Evolutionary conservation across 2,888 invertebrate genomes (phyloP), one percentile per base, ranked within the genome.

Genomic region (Drosophila macrospina): DNA sequence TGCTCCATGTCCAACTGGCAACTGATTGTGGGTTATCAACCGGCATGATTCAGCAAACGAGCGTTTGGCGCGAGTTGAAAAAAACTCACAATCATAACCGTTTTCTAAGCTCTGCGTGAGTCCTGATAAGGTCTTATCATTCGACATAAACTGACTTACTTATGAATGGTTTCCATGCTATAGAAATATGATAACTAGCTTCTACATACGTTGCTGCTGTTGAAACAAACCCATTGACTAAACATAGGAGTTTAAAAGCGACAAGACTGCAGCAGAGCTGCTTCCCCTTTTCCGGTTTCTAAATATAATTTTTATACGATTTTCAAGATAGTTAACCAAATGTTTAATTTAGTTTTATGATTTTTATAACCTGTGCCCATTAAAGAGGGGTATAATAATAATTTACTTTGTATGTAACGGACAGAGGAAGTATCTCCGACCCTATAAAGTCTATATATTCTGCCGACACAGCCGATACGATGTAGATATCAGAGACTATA

Each of bases 81-180:
- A 13, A 32, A 11, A 10, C 10, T 11, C 39, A 20, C 3, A 3
- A 20, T 3, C 39, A 8, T 15, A 5, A 34, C 20, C 30, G 11
- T 15, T 16, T 39, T 34, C 13, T 50, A 41, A 55, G 36, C 39
- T 39, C 4, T 51, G 69, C 26, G 10, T 48, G 34, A 54, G 34
- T 34, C 37, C 8, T 51, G 69, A 69, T 72, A 71, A 20, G 36
- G 20, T n/a, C 28, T 57, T 70, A 60, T 70, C 62, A 13, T 24
- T 36, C 6, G 24, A 15, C 16, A 36, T 34, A 32, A 10, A 37
- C 8, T 39, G 13, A 26, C 37, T 52, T 20, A n/a, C n/a, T 28
- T 56, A 7, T 37, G 11, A 28, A 24, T 28, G 5, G 8, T 28
- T 28, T 6, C 2, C 5, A 28, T 28, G 6, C 28, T 28, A 28